Conservation (phyloP, 2,113 vertebrate species). For the Apistogramma diplotaenia region DNA sequence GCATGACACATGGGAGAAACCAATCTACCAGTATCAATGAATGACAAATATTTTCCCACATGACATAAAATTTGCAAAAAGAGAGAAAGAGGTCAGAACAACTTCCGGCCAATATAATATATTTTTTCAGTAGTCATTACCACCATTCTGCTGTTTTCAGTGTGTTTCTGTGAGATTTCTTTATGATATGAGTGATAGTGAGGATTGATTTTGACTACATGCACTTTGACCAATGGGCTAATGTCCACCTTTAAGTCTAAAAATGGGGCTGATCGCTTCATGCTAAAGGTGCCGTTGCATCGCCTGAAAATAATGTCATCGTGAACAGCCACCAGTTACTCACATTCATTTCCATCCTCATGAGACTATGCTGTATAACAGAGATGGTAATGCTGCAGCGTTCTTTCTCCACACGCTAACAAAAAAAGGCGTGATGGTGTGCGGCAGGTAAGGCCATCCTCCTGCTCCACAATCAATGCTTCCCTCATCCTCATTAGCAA, state of each 20-base stretch:
- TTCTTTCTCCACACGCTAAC: neutral
- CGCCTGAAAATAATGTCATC: neutral
- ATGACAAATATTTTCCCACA: neutral
- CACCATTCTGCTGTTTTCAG: neutral
- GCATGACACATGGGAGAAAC: too few relatives aligned
- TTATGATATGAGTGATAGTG: too few relatives aligned
- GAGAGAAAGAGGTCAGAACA: neutral
- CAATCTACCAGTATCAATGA: too few relatives aligned
- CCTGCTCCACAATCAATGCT: slow-evolving; percentile 15
- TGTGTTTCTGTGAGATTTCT: too few relatives aligned
- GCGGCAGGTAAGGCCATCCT: slow-evolving; percentile 9
- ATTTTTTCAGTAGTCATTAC: neutral
- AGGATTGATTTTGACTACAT: neutral
- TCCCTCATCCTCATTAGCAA: slow-evolving; percentile 34
- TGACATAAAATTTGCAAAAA: too few relatives aligned
- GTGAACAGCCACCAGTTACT: neutral
- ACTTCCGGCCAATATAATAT: neutral
- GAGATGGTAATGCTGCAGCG: neutral
- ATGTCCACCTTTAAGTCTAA: neutral
- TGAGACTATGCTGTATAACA: neutral
- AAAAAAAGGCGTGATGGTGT: neutral
- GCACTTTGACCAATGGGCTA: neutral
- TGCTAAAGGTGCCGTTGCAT: neutral
- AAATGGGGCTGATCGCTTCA: neutral
- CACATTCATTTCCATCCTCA: neutral